These are phyloP conservation scores for Contarinia nasturtii DNA, from an alignment of 1,140 invertebrate species.

Conservation along the genomic window DNA sequence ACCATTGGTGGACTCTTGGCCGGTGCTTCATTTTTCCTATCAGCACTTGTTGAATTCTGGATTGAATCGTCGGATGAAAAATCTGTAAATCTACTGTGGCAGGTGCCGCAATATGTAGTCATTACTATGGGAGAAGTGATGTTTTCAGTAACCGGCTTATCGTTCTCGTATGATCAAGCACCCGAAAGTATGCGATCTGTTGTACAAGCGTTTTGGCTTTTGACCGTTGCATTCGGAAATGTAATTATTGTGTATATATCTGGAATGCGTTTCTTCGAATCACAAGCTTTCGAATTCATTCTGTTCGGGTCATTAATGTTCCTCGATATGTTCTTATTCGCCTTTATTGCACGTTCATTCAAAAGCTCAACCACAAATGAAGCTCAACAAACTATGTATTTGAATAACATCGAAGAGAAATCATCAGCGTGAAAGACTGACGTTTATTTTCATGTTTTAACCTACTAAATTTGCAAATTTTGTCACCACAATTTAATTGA, in stretches of 20 bases:
- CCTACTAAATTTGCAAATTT: too few relatives aligned
- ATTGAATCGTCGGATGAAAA: slow-evolving; percentile 38
- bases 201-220: slow-evolving; percentile 55
- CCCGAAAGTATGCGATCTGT: slow-evolving; percentile 51
- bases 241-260: slow-evolving; percentile 59
- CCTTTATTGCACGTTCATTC: slow-evolving; percentile 50
- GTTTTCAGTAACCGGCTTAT: slow-evolving; percentile 53
- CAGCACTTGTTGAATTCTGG: background rate
- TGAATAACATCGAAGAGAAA: too few relatives aligned
- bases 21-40: background rate
- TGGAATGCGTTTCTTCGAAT: slow-evolving; percentile 40
- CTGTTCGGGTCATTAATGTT: slow-evolving; percentile 75
- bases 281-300: slow-evolving; percentile 65
- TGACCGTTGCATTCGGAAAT: slow-evolving; percentile 65
- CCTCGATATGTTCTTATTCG: slow-evolving; percentile 62
- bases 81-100: slow-evolving; percentile 51
- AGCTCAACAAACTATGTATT: too few relatives aligned
- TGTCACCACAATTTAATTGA: too few relatives aligned
- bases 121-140: slow-evolving; percentile 55
- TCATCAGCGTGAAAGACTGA: too few relatives aligned
- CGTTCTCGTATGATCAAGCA: slow-evolving; percentile 44
- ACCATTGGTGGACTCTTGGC: background rate
- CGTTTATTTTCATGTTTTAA: too few relatives aligned
- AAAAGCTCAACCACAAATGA: slow-evolving; percentile 29
- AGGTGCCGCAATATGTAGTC: slow-evolving; percentile 64